Evolutionary conservation across 1,140 invertebrate species (phyloP), one percentile per base, ranked within the genome.

Genomic region (Battus philenor): DNA sequence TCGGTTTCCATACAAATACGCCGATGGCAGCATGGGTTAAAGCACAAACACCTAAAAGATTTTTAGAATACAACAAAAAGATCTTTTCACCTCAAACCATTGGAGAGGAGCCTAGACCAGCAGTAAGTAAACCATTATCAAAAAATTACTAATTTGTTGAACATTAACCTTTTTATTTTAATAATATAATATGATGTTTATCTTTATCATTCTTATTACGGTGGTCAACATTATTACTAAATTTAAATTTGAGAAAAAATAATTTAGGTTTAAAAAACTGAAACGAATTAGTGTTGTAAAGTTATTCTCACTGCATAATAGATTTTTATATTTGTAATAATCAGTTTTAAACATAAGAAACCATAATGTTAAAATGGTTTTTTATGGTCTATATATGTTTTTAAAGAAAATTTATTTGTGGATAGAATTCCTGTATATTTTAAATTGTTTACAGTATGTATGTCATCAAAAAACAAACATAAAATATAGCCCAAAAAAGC

Each of bases 401-500:
- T 24, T 7, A 24, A 1, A 5, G 5, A n/a, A 24, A 24, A 24
- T 24, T 5, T 7, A 24, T 24, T 24, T 24, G 22, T n/a, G 22
- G 22, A 24, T 24, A 2, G 2, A 7, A 1, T 24, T 24, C 8
- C n/a, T 24, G 5, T 30, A 36, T 22, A 20, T 24, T 43, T 17
- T 47, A 44, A 7, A 9, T 2, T 27, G 4, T 10, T 92, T 91
- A 44, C 68, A 96, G 95, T 97, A 90, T 87, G 90, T 97, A 0
- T 96, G 94, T 55, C 94, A 97, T 77, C 87, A 91, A 80, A 91
- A 92, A 63, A 79, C 83, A 18, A 94, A 97, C 67, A 91, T 98
- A 32, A 96, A 97, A 85, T 97, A 97, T 65, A 95, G 93, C 66
- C 93, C 92, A 0, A 91, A 94, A 57, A 98, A 97, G 70, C 91